phyloP scores from a whole-genome alignment of 2,888 invertebrate genomes.

The Petrolisthes cinctipes region DNA sequence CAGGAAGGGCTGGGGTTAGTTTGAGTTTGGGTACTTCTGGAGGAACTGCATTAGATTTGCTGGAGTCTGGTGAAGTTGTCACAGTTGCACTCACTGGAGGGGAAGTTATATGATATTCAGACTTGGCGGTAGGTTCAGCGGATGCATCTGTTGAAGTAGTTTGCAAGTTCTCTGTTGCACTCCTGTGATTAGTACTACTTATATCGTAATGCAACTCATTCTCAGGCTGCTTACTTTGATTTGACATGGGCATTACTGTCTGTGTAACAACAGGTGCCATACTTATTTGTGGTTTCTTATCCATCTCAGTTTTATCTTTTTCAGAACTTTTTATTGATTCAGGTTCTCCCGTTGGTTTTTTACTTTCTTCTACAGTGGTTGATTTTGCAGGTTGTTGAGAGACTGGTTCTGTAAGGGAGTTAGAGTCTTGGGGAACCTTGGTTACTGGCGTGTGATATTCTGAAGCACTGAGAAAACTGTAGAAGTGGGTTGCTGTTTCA shows the following conservation, averaged over 20 bases:
- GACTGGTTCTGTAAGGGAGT: not conserved
- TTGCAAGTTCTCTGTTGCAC: no score
- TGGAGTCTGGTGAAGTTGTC: not conserved
- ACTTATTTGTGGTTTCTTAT: not conserved
- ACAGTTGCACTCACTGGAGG: no score
- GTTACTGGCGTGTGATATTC: slow-evolving; percentile 23
- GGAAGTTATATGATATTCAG: no score
- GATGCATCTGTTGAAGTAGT: no score
- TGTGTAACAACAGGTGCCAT: not conserved
- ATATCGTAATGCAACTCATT: no score
- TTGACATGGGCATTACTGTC: not conserved
- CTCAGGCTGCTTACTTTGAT: no score
- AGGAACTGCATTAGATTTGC: slow-evolving; percentile 2
- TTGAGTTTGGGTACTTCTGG: slow-evolving; percentile 31
- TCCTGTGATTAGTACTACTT: no score
- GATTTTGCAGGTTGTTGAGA: not conserved
- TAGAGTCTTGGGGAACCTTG: not conserved
- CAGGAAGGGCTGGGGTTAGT: not conserved
- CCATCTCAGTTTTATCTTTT: not conserved
- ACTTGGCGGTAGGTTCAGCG: no score
- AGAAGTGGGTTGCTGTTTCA: slow-evolving; percentile 44
- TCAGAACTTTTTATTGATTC: not conserved
- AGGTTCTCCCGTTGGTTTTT: not conserved
- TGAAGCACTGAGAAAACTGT: slow-evolving; percentile 41
- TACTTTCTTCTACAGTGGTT: not conserved